Conservation (phyloP, 2,888 invertebrate species). For the Sinohyriopsis cumingii region DNA sequence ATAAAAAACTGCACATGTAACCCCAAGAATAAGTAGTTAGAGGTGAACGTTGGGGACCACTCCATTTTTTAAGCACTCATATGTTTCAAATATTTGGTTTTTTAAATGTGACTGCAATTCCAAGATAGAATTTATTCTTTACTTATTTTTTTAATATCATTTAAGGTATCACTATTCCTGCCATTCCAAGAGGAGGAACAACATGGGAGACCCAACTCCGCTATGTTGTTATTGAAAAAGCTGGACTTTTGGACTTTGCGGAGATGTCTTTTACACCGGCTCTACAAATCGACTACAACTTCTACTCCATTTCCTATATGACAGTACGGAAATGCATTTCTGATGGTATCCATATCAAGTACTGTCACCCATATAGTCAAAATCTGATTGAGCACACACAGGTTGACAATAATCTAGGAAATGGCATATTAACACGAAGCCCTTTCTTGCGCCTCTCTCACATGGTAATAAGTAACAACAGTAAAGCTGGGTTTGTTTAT, state of each 20-base stretch:
- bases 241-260: slow-evolving; percentile 94
- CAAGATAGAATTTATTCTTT: not conserved
- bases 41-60: too few species aligned
- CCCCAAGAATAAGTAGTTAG: too few species aligned
- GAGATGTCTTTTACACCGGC: slow-evolving; percentile 78
- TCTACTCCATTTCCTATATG: slow-evolving; percentile 72
- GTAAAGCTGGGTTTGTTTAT: slow-evolving; percentile 90
- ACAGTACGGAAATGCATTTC: slow-evolving; percentile 88
- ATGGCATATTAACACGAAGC: slow-evolving; percentile 92
- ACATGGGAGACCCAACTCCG: slow-evolving; percentile 50
- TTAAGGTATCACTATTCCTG: slow-evolving; percentile 61
- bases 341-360: slow-evolving; percentile 93
- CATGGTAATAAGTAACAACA: slow-evolving; percentile 87
- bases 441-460: slow-evolving; percentile 76
- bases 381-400: slow-evolving; percentile 84
- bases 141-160: not conserved
- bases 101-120: not conserved
- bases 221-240: slow-evolving; percentile 71
- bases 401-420: slow-evolving; percentile 73
- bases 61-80: too few species aligned
- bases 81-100: too few species aligned
- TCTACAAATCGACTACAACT: slow-evolving; percentile 77
- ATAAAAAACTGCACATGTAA: too few species aligned
- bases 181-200: slow-evolving; percentile 45
- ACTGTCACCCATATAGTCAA: slow-evolving; percentile 89